Evolutionary conservation across 2,113 vertebrate genomes (phyloP).

Genomic region (Chaetodon trifascialis): DNA sequence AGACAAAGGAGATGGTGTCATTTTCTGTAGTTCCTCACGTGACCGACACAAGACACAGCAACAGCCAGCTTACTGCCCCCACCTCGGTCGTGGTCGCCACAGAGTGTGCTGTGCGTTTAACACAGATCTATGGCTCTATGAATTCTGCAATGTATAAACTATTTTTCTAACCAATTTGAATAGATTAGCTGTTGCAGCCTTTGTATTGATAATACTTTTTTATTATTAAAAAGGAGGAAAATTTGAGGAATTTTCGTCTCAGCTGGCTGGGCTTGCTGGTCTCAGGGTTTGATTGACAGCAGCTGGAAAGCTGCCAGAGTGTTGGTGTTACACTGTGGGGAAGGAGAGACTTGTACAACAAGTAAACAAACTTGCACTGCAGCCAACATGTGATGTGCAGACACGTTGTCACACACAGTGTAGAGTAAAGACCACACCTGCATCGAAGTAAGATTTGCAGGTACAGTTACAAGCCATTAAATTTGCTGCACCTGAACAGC

Average conservation of each 20-base stretch:
- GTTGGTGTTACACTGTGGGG: not conserved
- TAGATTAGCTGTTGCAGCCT: too few relatives aligned
- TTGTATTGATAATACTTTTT: too few relatives aligned
- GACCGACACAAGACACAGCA: too few relatives aligned
- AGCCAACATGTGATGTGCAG: not conserved
- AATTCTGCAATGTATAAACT: too few relatives aligned
- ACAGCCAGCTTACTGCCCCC: too few relatives aligned
- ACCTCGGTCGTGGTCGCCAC: too few relatives aligned
- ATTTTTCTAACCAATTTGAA: too few relatives aligned
- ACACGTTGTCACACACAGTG: not conserved
- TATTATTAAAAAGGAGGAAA: too few relatives aligned
- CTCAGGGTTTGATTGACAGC: not conserved
- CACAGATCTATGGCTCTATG: too few relatives aligned
- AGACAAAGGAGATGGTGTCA: too few relatives aligned
- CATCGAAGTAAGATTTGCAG: not conserved
- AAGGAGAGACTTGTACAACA: not conserved
- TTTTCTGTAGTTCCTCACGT: too few relatives aligned
- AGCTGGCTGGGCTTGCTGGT: not conserved
- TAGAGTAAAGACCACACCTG: not conserved
- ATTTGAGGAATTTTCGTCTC: not conserved
- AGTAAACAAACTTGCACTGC: not conserved
- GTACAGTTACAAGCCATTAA: not conserved
- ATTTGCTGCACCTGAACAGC: not conserved
- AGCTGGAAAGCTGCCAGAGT: not conserved
- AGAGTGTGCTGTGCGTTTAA: too few relatives aligned